A percentile compares a stretch with the other conserved stretches of the same genome.
These are phyloP conservation scores for Diplolepis rosae DNA, from an alignment of 2,888 invertebrate genomes.

Conservation along the genomic window DNA sequence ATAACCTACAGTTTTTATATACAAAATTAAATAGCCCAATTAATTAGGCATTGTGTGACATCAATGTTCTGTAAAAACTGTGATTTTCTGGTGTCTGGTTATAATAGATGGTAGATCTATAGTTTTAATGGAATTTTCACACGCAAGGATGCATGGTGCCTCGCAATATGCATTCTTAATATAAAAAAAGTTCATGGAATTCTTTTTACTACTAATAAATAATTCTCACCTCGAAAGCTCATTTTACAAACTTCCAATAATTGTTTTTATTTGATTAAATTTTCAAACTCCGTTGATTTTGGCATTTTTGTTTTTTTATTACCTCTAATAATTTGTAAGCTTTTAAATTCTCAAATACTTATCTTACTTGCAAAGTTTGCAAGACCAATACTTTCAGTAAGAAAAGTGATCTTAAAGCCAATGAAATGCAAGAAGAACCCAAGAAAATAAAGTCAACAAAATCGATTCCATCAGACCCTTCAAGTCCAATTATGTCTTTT, in stretches of 20 bases:
- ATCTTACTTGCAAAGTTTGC: background rate
- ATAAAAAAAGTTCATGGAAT: background rate
- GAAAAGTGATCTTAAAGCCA: background rate
- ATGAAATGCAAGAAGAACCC: background rate
- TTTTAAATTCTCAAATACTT: background rate
- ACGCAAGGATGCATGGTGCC: conserved; percentile 16
- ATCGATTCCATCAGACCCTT: background rate
- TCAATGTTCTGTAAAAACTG: background rate
- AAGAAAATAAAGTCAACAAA: background rate
- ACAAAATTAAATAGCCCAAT: conserved; percentile 2
- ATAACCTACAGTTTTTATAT: background rate
- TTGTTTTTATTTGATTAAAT: background rate
- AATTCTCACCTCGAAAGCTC: background rate
- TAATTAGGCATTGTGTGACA: conserved; percentile 4
- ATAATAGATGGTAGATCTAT: conserved; percentile 11
- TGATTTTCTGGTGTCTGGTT: conserved; percentile 20
- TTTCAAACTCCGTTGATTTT: background rate
- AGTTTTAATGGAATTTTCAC: conserved; percentile 30
- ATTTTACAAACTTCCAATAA: background rate
- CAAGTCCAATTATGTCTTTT: background rate
- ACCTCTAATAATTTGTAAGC: background rate
- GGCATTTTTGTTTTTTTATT: too few species aligned
- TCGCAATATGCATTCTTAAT: conserved; percentile 22
- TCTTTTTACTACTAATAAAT: background rate
- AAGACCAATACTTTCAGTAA: background rate